phyloP scores from a whole-genome alignment of 2,797 vertebrate species.

The Enteromius fasciolatus region DNA sequence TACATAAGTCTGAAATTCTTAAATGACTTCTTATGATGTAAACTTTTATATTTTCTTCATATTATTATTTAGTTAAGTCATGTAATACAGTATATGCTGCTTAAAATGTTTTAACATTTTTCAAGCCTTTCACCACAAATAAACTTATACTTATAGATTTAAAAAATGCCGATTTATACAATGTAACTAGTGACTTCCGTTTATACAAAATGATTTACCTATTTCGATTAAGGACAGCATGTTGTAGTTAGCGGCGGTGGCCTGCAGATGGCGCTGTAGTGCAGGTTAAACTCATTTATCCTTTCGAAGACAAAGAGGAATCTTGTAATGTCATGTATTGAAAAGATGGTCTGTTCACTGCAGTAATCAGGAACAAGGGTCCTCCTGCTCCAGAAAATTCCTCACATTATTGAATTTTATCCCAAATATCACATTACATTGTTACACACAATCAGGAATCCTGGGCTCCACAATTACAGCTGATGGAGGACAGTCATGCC shows the following conservation, averaged over 20 bases:
- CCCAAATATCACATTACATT: slow-evolving; percentile 27
- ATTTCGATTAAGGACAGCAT: neutral
- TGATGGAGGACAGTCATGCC: slow-evolving; percentile 12
- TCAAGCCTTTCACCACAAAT: neutral
- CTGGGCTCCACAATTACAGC: slow-evolving; percentile 16
- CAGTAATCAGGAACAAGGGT: slow-evolving; percentile 28
- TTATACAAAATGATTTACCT: neutral
- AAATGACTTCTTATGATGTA: neutral
- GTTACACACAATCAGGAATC: slow-evolving; percentile 19
- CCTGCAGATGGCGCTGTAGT: slow-evolving; percentile 32
- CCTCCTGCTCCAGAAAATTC: slow-evolving; percentile 24
- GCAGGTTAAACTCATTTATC: neutral
- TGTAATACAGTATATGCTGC: neutral
- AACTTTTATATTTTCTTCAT: neutral
- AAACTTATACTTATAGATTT: no score
- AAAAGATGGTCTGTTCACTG: slow-evolving; percentile 48
- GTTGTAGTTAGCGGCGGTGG: neutral
- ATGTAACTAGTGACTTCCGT: neutral
- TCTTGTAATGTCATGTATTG: slow-evolving; percentile 22
- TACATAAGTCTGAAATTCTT: neutral
- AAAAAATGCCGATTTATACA: neutral
- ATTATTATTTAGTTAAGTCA: neutral
- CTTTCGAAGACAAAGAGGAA: neutral
- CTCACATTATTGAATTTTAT: slow-evolving; percentile 50
- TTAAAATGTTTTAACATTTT: neutral